A percentile compares a stretch with the other conserved stretches of the same genome.
Evolutionary conservation across 2,888 invertebrate genomes (phyloP).

Genomic region (Leptinotarsa haldemani): DNA sequence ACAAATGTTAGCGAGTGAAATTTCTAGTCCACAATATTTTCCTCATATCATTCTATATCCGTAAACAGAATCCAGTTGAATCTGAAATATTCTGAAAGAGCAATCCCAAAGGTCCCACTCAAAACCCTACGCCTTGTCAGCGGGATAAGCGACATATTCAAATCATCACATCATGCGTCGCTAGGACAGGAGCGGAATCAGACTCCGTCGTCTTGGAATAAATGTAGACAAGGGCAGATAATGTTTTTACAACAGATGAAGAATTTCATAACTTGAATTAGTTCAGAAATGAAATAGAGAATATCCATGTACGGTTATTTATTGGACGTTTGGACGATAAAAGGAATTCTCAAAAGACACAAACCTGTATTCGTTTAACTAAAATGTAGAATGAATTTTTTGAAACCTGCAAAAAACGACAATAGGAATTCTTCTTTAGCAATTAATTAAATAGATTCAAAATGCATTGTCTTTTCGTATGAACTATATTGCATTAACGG

Average conservation of each 20-base stretch:
- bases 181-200: not conserved
- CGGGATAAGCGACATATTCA: conserved; percentile 25
- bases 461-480: too few species aligned
- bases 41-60: conserved; percentile 7
- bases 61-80: conserved; percentile 19
- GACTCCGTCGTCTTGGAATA: not conserved
- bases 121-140: conserved; percentile 10
- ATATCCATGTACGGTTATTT: too few species aligned
- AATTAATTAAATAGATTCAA: too few species aligned
- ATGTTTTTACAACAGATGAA: not conserved
- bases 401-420: too few species aligned
- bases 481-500: too few species aligned
- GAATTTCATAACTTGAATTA: not conserved
- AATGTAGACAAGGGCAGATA: not conserved
- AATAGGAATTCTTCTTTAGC: too few species aligned
- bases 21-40: not conserved
- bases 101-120: conserved; percentile 13
- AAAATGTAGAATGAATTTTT: too few species aligned
- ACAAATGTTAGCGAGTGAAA: conserved; percentile 1
- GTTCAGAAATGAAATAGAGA: not conserved
- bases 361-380: too few species aligned
- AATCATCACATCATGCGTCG: conserved; percentile 10
- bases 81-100: conserved; percentile 5
- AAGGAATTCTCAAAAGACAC: too few species aligned
- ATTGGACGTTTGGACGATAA: too few species aligned